A percentile compares a stretch with the other conserved stretches of the same genome.
Evolutionary conservation across 2,888 invertebrate species (phyloP).

Genomic region (Graphium colonna): DNA sequence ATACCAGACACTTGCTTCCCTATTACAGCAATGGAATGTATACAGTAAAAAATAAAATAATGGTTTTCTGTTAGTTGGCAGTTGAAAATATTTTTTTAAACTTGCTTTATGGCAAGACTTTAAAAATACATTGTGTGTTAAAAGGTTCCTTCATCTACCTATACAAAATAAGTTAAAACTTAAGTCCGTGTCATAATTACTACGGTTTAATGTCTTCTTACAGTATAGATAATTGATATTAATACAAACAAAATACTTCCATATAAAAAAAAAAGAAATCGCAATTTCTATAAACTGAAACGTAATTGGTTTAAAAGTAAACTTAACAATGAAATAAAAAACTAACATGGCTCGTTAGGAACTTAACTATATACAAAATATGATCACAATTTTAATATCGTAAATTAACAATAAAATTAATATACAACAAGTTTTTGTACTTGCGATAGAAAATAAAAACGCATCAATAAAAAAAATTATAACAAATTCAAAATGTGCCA

Average conservation of each 20-base stretch:
- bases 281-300: conserved; percentile 11
- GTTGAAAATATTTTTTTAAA: not conserved
- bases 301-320: conserved; percentile 28
- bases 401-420: conserved; percentile 32
- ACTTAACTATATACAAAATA: conserved; percentile 38
- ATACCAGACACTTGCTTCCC: too few relatives aligned
- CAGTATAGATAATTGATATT: not conserved
- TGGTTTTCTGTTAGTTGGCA: not conserved
- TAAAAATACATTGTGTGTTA: too few relatives aligned
- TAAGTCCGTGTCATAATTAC: not conserved
- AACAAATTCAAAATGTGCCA: conserved; percentile 23
- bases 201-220: not conserved
- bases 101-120: not conserved
- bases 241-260: conserved; percentile 7
- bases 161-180: not conserved
- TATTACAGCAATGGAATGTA: not conserved
- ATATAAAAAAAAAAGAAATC: conserved; percentile 3
- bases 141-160: not conserved
- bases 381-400: conserved; percentile 35
- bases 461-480: conserved; percentile 15
- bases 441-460: conserved; percentile 25
- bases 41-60: not conserved
- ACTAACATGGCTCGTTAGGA: conserved; percentile 38
- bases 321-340: conserved; percentile 34
- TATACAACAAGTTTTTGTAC: conserved; percentile 34